Base-by-base conservation (phyloP, 2,113 vertebrate genomes). In the Orthonyx spaldingii region DNA sequence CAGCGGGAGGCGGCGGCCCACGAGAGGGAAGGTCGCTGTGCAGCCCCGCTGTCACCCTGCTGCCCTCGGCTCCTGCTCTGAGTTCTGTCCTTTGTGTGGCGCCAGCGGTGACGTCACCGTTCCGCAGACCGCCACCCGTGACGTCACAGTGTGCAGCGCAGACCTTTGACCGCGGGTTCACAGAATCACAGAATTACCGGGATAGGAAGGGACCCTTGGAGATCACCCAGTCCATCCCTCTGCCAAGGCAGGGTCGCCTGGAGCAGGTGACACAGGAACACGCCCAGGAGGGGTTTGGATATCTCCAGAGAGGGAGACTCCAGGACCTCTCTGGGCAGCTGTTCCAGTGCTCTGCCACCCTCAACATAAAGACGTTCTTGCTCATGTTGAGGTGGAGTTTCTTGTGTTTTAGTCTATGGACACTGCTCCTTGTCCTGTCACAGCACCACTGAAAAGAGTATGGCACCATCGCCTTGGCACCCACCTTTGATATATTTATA, bases 71-170 rank as follows among this genome's bases (percentile, higher is more conserved):
- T 69, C 30, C 32, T 28, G 20, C 55, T 30, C 22, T 5, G 52
- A 7, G 16, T 16, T 7, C 16, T n/a, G 0, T 24, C 13, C 16
- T 11, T 26, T 46, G 4, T 53, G 53, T 60, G 61, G 74, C 39
- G 9, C 3, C 20, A 22, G 11, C 7, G 1, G 16, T 41, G 71
- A 18, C 24, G 1, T 57, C 13, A 7, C 15, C 6, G 0, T 13
- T 26, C 32, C n/a, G 39, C 18, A n/a, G 4, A 21, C 23, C 7
- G 9, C 30, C 10, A 0, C 30, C 9, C 1, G 0, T 42, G 19
- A 7, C 28, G 7, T 53, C 65, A 10, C 10, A 6, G 3, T 1
- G 13, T 7, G 2, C 5, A 26, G 17, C 17, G 14, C 33, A 33
- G 33, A 24, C 35, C 4, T 21, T 63, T 80, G 13, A 8, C 28